Percentiles rank a stretch among this genome's conserved stretches.
Conservation (phyloP, 1,140 invertebrate genomes). For the Hormaphis cornu region DNA sequence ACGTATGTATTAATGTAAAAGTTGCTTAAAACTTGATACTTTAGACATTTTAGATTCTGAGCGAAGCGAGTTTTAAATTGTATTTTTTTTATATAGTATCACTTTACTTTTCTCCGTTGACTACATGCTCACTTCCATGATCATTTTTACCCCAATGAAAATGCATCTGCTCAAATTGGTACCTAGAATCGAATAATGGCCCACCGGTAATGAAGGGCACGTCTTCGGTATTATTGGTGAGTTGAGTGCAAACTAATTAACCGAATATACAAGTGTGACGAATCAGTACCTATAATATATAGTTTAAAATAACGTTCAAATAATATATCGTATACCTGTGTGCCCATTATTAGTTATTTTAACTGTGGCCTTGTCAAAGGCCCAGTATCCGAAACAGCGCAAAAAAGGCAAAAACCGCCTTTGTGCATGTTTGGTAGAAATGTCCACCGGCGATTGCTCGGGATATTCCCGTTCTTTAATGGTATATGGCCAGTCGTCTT, state of each 20-base stretch:
- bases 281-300: background rate
- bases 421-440: background rate
- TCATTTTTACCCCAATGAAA: slow-evolving; percentile 70
- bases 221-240: background rate
- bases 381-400: background rate
- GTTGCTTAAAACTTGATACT: background rate
- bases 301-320: background rate
- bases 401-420: slow-evolving; percentile 6
- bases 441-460: slow-evolving; percentile 3
- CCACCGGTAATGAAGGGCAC: slow-evolving; percentile 29
- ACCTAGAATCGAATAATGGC: slow-evolving; percentile 34
- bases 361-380: background rate
- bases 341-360: slow-evolving; percentile 4
- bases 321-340: background rate
- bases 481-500: background rate
- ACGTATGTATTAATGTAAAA: background rate
- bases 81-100: no score
- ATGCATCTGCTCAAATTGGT: slow-evolving; percentile 59
- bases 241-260: slow-evolving; percentile 13
- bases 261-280: background rate
- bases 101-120: slow-evolving; percentile 48
- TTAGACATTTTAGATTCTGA: no score
- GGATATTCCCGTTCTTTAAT: background rate
- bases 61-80: no score
- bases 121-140: slow-evolving; percentile 66